Conservation (phyloP, 2,797 vertebrate species). For the Sebastes diploproa region DNA sequence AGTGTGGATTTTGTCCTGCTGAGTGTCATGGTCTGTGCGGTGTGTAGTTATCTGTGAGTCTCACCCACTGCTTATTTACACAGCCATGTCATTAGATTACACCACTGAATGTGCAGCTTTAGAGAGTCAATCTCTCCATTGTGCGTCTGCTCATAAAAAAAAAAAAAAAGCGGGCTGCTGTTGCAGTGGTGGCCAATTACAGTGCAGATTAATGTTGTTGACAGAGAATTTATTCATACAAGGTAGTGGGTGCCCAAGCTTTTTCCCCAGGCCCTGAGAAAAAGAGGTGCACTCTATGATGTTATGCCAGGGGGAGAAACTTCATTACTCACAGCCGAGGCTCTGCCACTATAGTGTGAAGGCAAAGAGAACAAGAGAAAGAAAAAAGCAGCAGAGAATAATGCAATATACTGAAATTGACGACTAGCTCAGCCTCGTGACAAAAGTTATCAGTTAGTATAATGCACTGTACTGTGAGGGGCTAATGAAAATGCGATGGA, state of each 20-base stretch:
- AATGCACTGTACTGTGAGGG: slow-evolving; percentile 22
- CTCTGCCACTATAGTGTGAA: slow-evolving; percentile 31
- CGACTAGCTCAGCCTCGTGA: slow-evolving; percentile 11
- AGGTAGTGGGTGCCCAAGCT: slow-evolving; percentile 61
- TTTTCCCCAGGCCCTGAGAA: slow-evolving; percentile 34
- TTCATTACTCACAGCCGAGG: slow-evolving; percentile 56
- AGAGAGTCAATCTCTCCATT: slow-evolving; percentile 65
- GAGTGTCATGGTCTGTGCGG: slow-evolving; percentile 21
- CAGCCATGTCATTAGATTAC: slow-evolving; percentile 69
- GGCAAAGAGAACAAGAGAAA: slow-evolving; percentile 13
- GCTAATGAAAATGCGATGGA: slow-evolving; percentile 56
- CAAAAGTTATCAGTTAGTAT: slow-evolving; percentile 36
- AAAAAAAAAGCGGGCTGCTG: slow-evolving; percentile 31
- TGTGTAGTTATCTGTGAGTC: slow-evolving; percentile 15
- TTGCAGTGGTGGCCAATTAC: slow-evolving; percentile 72
- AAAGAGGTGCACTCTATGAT: slow-evolving; percentile 63
- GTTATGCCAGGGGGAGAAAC: slow-evolving; percentile 59
- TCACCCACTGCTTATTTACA: slow-evolving; percentile 56
- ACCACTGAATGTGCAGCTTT: slow-evolving; percentile 58
- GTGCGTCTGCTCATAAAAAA: slow-evolving; percentile 58
- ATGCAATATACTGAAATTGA: slow-evolving; percentile 26
- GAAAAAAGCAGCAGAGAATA: neutral
- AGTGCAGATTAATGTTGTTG: slow-evolving; percentile 76
- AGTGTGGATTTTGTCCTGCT: neutral
- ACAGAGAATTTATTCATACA: slow-evolving; percentile 71